Conservation (phyloP, 2,113 vertebrate species). For the Trachemys scripta region DNA sequence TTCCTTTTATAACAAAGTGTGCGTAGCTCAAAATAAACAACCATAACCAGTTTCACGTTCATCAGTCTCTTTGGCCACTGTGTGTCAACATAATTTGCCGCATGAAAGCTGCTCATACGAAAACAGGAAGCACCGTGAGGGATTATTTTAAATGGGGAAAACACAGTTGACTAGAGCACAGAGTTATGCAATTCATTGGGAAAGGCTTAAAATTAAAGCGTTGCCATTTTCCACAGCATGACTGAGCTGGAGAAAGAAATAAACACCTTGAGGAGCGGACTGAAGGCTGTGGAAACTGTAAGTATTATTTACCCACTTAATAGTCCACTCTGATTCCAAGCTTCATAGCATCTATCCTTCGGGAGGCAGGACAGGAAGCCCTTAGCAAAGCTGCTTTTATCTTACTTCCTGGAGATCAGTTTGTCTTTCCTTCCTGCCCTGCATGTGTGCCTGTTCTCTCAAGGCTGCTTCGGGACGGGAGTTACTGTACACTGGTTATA, state of each 20-base stretch:
- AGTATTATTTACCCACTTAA: conserved; percentile 75
- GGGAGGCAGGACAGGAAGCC: conserved; percentile 38
- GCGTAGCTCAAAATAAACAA: conserved; percentile 22
- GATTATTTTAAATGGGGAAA: conserved; percentile 4
- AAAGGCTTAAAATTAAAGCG: conserved; percentile 59
- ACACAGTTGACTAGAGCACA: accelerated
- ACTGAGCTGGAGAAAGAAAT: conserved; percentile 98
- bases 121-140: neutral
- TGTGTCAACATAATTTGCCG: neutral
- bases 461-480: neutral
- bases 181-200: neutral
- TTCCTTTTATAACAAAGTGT: neutral
- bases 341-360: neutral
- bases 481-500: neutral
- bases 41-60: neutral
- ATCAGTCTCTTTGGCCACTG: neutral
- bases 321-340: neutral
- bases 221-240: conserved; percentile 87
- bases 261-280: conserved; percentile 90
- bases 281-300: conserved; percentile 94
- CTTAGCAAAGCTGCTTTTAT: conserved; percentile 37
- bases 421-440: conserved; percentile 57
- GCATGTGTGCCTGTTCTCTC: conserved; percentile 3
- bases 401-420: conserved; percentile 54
- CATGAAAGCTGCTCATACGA: accelerated